Evolutionary conservation across 2,888 invertebrate genomes (phyloP).

Genomic region (Dasypogon diadema): DNA sequence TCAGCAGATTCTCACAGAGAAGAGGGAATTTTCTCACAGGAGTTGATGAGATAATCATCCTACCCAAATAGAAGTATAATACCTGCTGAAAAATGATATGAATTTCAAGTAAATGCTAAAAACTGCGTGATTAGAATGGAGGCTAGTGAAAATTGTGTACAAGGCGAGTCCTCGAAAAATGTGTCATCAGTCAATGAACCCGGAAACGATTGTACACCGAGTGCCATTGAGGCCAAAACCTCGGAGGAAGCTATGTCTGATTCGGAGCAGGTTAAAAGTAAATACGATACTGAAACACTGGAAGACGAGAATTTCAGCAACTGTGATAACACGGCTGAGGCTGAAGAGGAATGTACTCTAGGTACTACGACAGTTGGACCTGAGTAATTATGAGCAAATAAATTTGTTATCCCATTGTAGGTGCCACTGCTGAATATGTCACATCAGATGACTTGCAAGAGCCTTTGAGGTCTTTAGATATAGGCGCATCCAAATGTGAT

Average conservation of each 20-base stretch:
- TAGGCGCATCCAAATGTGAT: slow-evolving; percentile 30
- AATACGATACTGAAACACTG: neutral
- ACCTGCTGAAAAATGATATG: neutral
- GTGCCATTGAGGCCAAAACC: slow-evolving; percentile 5
- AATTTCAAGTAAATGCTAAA: neutral
- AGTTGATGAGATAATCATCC: neutral
- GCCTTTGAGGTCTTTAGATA: neutral
- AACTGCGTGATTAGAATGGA: slow-evolving; percentile 13
- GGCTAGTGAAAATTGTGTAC: neutral
- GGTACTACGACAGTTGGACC: neutral
- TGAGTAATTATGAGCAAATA: too few species aligned
- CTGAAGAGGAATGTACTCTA: neutral
- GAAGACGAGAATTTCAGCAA: neutral
- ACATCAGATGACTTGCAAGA: neutral
- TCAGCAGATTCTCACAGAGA: neutral
- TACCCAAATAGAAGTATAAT: neutral
- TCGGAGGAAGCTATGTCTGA: neutral
- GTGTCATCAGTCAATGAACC: slow-evolving; percentile 28
- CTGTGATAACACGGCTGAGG: slow-evolving; percentile 20
- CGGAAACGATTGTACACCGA: slow-evolving; percentile 11
- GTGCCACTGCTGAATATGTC: neutral
- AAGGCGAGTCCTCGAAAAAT: neutral
- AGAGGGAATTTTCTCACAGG: neutral
- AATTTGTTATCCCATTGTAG: slow-evolving; percentile 2
- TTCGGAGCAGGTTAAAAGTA: neutral